phyloP scores from a whole-genome alignment of 2,113 vertebrate genomes.

The Rallus limicola region DNA sequence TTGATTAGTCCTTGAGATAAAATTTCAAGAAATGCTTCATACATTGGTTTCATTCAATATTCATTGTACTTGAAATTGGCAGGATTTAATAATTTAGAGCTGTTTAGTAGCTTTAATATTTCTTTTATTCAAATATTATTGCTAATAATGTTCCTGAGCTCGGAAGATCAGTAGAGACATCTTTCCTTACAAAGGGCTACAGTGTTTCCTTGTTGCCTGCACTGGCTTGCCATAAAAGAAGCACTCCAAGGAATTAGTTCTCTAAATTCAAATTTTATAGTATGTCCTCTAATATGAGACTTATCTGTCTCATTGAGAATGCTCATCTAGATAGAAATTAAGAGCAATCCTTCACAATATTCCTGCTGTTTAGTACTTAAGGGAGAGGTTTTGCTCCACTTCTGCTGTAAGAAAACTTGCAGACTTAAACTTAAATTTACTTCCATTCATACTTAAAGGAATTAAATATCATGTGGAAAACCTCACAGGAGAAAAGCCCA shows the following conservation, averaged over 20 bases:
- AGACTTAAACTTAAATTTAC: not conserved
- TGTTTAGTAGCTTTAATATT: not conserved
- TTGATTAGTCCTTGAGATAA: constrained; percentile 28
- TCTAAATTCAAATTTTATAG: not conserved
- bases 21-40: not conserved
- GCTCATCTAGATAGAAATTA: not conserved
- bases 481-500: not conserved
- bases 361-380: not conserved
- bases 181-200: not conserved
- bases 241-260: not conserved
- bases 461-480: not conserved
- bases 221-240: not conserved
- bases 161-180: not conserved
- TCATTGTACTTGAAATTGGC: not conserved
- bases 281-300: not conserved
- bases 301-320: not conserved
- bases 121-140: not conserved
- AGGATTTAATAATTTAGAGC: not conserved
- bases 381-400: not conserved
- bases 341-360: not conserved
- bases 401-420: not conserved
- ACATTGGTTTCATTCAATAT: not conserved
- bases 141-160: not conserved
- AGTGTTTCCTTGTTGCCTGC: not conserved
- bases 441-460: too few relatives aligned